Conservation (phyloP, 2,888 invertebrate genomes). For the Saturnia japonica region DNA sequence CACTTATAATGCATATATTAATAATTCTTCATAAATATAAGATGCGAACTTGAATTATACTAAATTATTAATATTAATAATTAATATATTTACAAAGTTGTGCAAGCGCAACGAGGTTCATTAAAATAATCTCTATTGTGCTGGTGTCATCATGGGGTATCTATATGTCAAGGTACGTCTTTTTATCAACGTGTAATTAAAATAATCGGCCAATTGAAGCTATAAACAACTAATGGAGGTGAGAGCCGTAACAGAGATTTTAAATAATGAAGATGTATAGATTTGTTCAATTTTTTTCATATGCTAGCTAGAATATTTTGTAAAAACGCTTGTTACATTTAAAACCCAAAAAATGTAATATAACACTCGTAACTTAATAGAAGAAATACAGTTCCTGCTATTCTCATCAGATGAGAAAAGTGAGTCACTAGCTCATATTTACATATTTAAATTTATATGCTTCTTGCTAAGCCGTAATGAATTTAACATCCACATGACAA, state of each 20-base stretch:
- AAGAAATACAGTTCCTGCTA: neutral
- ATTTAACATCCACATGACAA: neutral
- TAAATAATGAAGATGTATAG: neutral
- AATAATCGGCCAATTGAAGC: slow-evolving; percentile 57
- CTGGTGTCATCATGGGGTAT: slow-evolving; percentile 40
- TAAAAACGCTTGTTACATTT: neutral
- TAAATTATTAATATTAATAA: too few species aligned
- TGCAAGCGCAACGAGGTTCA: slow-evolving; percentile 8
- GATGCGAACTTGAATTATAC: neutral
- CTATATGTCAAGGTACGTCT: slow-evolving; percentile 47
- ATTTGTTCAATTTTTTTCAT: too few species aligned
- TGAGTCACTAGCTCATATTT: neutral
- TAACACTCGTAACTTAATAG: neutral
- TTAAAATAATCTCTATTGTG: slow-evolving; percentile 7
- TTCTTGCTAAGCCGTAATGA: neutral
- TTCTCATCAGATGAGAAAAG: neutral
- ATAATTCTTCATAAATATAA: neutral
- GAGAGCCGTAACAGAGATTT: neutral
- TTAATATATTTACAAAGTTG: neutral
- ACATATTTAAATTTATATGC: neutral
- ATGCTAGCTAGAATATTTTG: too few species aligned
- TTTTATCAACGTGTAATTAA: slow-evolving; percentile 49
- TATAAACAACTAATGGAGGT: neutral
- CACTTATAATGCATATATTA: neutral
- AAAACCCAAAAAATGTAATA: neutral